Conservation (phyloP, 2,797 vertebrate species). For the Rhodeus uyekii region DNA sequence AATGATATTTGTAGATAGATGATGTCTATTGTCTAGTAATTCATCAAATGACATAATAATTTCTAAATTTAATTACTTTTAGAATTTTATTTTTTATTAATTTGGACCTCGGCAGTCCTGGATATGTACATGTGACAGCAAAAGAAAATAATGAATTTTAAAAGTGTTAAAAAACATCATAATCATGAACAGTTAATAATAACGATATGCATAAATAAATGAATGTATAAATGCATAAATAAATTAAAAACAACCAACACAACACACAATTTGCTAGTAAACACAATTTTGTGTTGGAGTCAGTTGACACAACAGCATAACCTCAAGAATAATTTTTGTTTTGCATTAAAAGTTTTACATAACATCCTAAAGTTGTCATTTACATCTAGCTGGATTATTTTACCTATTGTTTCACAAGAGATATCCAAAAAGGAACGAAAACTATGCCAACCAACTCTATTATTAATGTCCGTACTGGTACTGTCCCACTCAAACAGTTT, state of each 20-base stretch:
- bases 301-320: not conserved
- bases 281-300: not conserved
- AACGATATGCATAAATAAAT: not conserved
- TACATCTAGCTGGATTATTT: not conserved
- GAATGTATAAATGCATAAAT: not conserved
- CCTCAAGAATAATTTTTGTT: not conserved
- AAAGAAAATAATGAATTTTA: not conserved
- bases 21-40: no score
- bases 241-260: not conserved
- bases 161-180: not conserved
- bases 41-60: not conserved
- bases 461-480: not conserved
- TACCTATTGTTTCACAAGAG: not conserved
- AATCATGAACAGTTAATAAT: not conserved
- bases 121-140: not conserved
- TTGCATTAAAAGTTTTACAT: not conserved
- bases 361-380: not conserved
- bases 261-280: not conserved
- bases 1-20: no score
- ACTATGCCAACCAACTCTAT: not conserved
- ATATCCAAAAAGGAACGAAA: not conserved
- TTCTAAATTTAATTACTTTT: not conserved
- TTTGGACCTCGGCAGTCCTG: not conserved
- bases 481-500: not conserved
- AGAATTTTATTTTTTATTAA: not conserved